Evolutionary conservation across 37 sponge, comb jelly and placozoan species (phyloP).

Genomic region (Chondrilla cf. caribensis): DNA sequence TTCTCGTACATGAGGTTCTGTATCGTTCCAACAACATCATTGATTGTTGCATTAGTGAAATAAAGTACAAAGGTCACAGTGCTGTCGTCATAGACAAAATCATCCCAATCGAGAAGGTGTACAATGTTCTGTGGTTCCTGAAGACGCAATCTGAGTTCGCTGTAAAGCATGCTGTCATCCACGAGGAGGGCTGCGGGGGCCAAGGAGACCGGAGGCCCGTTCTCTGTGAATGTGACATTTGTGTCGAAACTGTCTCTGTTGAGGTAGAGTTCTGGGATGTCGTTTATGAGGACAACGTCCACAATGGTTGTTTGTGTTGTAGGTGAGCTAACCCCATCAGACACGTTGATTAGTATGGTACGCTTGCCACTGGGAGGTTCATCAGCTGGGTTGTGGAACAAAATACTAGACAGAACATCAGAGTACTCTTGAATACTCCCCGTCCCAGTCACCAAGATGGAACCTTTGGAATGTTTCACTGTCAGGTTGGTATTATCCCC

Average conservation of each 20-base stretch:
- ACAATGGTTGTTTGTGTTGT: not conserved
- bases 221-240: constrained; percentile 29
- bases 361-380: constrained; percentile 32
- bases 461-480: not conserved
- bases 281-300: constrained; percentile 33
- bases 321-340: not conserved
- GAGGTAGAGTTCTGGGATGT: constrained; percentile 40
- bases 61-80: not conserved
- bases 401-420: constrained; percentile 26
- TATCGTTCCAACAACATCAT: constrained; percentile 15
- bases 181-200: not conserved
- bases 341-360: not conserved
- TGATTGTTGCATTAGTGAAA: not conserved
- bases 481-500: constrained; percentile 3
- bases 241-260: not conserved
- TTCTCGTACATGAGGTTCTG: constrained; percentile 20
- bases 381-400: constrained; percentile 54
- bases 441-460: not conserved
- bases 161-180: not conserved
- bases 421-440: constrained; percentile 34
- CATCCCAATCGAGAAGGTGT: not conserved
- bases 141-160: not conserved
- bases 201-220: constrained; percentile 26
- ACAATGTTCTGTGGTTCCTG: not conserved
- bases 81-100: not conserved